Percentiles rank a stretch among this genome's conserved stretches.
Evolutionary conservation across 2,113 vertebrate species (phyloP).

Genomic region (Paedocypris sp.): DNA sequence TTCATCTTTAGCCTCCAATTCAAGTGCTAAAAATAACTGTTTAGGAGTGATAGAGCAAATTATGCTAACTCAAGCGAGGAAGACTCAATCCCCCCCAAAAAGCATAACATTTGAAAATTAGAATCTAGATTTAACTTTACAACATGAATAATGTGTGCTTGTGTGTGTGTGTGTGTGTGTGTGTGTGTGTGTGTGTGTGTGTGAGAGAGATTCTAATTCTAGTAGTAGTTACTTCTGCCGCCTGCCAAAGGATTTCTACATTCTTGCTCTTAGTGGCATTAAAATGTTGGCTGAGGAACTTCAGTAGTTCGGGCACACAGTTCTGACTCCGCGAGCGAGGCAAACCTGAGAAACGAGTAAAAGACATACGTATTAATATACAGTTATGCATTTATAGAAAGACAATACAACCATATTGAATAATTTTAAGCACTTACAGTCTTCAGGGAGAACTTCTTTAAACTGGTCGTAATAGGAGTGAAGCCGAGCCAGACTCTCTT

Average conservation of each 20-base stretch:
- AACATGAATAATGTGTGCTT: too few species aligned
- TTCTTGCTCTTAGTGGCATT: conserved; percentile 93
- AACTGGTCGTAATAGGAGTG: conserved; percentile 96
- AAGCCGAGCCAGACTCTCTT: conserved; percentile 81
- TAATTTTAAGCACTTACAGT: conserved; percentile 72
- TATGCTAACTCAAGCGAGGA: too few species aligned
- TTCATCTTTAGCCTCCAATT: too few species aligned
- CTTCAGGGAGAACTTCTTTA: conserved; percentile 94
- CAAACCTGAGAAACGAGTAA: conserved; percentile 63
- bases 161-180: too few species aligned
- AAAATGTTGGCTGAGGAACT: conserved; percentile 81
- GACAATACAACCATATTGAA: background rate
- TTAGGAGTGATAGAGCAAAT: too few species aligned
- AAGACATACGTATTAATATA: background rate
- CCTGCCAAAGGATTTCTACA: conserved; percentile 96
- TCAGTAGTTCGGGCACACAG: conserved; percentile 82
- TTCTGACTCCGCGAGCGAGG: conserved; percentile 87
- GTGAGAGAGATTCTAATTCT: background rate
- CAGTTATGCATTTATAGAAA: background rate
- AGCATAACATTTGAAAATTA: too few species aligned
- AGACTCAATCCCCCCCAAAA: too few species aligned
- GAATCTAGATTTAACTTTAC: too few species aligned
- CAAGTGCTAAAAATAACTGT: too few species aligned
- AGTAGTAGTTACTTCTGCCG: conserved; percentile 77
- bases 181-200: too few species aligned